A percentile compares a stretch with the other conserved stretches of the same genome.
These are phyloP conservation scores for Halictus rubicundus DNA, from an alignment of 1,140 invertebrate species.

Conservation along the genomic window DNA sequence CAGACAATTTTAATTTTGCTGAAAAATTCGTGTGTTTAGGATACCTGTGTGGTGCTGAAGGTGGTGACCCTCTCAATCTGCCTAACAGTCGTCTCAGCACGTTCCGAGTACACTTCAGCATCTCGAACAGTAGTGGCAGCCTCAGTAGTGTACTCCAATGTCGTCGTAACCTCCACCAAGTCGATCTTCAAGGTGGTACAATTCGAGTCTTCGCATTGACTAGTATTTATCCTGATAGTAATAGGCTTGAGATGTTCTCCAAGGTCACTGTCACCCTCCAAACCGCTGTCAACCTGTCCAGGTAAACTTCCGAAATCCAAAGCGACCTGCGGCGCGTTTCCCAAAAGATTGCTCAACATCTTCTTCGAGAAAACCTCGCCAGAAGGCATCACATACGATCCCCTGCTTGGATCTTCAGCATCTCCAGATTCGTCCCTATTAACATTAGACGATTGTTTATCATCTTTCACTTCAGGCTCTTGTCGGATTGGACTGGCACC, in stretches of 20 bases:
- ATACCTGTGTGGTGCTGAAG: too few species aligned
- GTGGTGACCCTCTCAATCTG: background rate
- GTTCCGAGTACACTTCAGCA: background rate
- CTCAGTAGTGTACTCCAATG: background rate
- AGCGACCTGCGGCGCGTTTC: background rate
- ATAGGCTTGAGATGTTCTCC: background rate
- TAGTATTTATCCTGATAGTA: background rate
- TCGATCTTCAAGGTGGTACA: constrained; percentile 17
- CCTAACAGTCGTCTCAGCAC: background rate
- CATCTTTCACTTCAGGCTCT: background rate
- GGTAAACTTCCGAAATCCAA: background rate
- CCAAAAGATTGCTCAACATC: background rate
- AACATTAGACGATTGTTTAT: background rate
- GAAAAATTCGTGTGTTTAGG: too few species aligned
- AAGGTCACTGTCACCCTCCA: background rate
- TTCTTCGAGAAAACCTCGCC: background rate
- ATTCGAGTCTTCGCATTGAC: constrained; percentile 18
- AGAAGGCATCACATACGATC: too few species aligned
- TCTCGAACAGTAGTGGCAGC: background rate
- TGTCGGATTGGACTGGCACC: background rate
- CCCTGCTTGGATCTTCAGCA: background rate
- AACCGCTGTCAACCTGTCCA: background rate
- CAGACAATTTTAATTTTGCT: too few species aligned
- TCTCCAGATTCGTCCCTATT: background rate
- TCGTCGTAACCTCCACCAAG: background rate